Conservation (phyloP, 1,140 invertebrate genomes). For the Dysdera silvatica region DNA sequence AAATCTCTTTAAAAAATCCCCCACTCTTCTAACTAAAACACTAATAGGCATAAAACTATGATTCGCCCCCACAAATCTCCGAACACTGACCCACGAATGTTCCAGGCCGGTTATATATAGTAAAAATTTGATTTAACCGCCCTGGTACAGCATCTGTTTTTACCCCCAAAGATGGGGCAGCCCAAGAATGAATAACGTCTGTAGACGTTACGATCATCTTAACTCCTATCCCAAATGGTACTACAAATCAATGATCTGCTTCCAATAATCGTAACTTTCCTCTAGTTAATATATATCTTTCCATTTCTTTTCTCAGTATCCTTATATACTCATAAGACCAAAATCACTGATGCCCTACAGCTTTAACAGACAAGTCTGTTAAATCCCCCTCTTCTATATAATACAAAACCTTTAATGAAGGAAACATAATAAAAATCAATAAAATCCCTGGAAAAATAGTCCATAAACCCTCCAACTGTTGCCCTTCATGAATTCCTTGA, state of each 20-base stretch:
- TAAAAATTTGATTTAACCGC: slow-evolving; percentile 56
- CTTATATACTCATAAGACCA: slow-evolving; percentile 57
- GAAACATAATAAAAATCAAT: slow-evolving; percentile 54
- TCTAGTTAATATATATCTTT: slow-evolving; percentile 54
- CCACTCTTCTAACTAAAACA: slow-evolving; percentile 44
- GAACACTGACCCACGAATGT: slow-evolving; percentile 64
- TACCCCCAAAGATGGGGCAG: slow-evolving; percentile 53
- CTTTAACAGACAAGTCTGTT: slow-evolving; percentile 52
- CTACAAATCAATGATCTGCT: slow-evolving; percentile 53
- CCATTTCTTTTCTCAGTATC: too few relatives aligned
- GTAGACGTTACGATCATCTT: slow-evolving; percentile 52
- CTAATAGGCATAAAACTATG: slow-evolving; percentile 68
- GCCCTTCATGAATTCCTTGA: slow-evolving; percentile 44
- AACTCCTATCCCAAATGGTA: slow-evolving; percentile 51
- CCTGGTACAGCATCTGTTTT: slow-evolving; percentile 60
- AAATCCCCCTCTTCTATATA: slow-evolving; percentile 53
- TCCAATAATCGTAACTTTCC: slow-evolving; percentile 53
- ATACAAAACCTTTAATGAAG: slow-evolving; percentile 51
- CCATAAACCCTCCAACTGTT: slow-evolving; percentile 56
- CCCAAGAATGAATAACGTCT: slow-evolving; percentile 63
- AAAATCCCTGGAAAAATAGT: slow-evolving; percentile 54
- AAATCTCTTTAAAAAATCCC: slow-evolving; percentile 33
- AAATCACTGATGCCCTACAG: slow-evolving; percentile 59
- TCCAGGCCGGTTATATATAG: slow-evolving; percentile 51
- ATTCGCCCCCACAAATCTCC: slow-evolving; percentile 67